These are phyloP conservation scores for Mythimna ferrago DNA, from an alignment of 2,888 invertebrate genomes.

Conservation along the genomic window DNA sequence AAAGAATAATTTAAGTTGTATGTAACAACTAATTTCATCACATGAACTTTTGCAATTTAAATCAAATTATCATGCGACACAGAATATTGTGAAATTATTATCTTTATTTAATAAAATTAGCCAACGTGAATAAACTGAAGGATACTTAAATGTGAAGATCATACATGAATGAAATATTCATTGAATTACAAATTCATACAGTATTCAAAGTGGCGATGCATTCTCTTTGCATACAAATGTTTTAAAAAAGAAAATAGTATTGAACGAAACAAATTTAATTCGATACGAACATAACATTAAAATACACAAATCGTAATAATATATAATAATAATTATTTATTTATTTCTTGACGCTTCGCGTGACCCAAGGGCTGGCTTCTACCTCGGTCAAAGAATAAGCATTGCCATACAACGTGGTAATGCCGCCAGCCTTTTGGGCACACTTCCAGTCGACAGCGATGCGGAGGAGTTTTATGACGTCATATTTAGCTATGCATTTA, in stretches of 20 bases:
- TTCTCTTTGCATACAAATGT: slow-evolving; percentile 6
- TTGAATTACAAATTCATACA: not conserved
- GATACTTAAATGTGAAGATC: slow-evolving; percentile 45
- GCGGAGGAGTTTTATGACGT: too few species aligned
- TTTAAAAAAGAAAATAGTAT: not conserved
- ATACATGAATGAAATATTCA: slow-evolving; percentile 26
- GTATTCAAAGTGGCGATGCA: slow-evolving; percentile 23
- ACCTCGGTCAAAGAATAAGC: too few species aligned
- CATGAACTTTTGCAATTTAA: not conserved
- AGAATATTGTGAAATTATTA: slow-evolving; percentile 12
- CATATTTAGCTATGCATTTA: too few species aligned
- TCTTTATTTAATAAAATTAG: not conserved
- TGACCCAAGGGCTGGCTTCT: too few species aligned
- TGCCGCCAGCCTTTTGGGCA: too few species aligned
- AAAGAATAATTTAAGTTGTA: too few species aligned
- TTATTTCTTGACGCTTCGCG: too few species aligned
- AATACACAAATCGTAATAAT: not conserved
- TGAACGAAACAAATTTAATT: not conserved
- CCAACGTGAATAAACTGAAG: slow-evolving; percentile 35
- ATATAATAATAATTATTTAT: too few species aligned
- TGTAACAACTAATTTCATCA: not conserved
- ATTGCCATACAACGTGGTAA: too few species aligned
- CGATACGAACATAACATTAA: not conserved
- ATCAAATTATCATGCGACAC: not conserved
- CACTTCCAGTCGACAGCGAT: too few species aligned